Conservation (phyloP, 2,797 vertebrate genomes). For the Poeciliopsis turneri region DNA sequence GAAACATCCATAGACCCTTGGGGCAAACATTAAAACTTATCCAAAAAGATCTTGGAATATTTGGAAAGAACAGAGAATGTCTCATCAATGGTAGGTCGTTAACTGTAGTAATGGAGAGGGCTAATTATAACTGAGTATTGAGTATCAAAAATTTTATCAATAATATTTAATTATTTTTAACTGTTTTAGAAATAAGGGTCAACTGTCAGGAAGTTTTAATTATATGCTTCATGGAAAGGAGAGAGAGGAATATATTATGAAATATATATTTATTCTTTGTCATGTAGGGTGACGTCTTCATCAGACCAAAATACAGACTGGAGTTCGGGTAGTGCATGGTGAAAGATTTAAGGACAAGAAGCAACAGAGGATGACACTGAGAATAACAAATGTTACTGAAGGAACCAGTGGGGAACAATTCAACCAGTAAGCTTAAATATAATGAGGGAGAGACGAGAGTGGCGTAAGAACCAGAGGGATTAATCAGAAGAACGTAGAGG, state of each 20-base stretch:
- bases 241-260: not conserved
- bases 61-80: not conserved
- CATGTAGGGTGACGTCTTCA: too few relatives aligned
- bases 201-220: too few relatives aligned
- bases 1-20: not conserved
- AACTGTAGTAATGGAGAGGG: not conserved
- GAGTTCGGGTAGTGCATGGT: too few relatives aligned
- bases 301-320: too few relatives aligned
- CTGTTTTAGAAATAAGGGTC: not conserved
- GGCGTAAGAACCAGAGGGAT: too few relatives aligned
- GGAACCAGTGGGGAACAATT: too few relatives aligned
- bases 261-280: not conserved
- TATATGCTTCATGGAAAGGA: not conserved
- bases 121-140: not conserved
- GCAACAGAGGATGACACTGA: too few relatives aligned
- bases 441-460: too few relatives aligned
- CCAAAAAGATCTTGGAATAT: not conserved
- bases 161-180: not conserved
- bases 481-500: too few relatives aligned
- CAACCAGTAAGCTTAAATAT: too few relatives aligned
- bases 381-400: too few relatives aligned
- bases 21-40: not conserved
- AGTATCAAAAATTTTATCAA: not conserved
- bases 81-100: not conserved
- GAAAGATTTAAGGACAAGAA: too few relatives aligned